Conservation (phyloP, 2,113 vertebrate species). For the Oenanthe oenanthe region DNA sequence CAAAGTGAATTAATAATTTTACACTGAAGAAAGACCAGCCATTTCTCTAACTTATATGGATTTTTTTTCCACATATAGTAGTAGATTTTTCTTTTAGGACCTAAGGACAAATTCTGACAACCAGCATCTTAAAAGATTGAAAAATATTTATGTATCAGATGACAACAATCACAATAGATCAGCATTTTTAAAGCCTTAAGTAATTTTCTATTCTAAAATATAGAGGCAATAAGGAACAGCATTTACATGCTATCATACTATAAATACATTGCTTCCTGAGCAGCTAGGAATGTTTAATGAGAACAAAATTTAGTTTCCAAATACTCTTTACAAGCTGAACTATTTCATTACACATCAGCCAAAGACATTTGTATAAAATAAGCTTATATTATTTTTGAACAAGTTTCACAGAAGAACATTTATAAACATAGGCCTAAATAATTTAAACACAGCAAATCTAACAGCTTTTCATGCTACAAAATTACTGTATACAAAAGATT, state of each 20-base stretch:
- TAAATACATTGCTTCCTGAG: constrained; percentile 37
- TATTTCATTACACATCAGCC: constrained; percentile 8
- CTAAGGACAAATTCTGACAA: constrained; percentile 18
- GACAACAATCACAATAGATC: constrained; percentile 6
- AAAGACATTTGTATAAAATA: constrained; percentile 73
- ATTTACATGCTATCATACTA: background rate
- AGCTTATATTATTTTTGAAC: constrained; percentile 76
- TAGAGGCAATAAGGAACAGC: constrained; percentile 3
- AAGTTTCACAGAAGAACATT: constrained; percentile 74
- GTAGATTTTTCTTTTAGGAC: background rate
- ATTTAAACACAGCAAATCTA: constrained; percentile 74
- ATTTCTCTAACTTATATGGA: background rate
- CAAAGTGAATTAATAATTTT: background rate
- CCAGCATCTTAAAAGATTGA: background rate
- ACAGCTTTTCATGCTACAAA: constrained; percentile 78
- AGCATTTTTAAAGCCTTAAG: background rate
- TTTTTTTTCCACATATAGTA: background rate
- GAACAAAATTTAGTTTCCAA: background rate
- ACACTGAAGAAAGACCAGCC: background rate
- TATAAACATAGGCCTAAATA: constrained; percentile 75
- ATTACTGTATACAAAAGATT: constrained; percentile 72
- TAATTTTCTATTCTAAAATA: constrained; percentile 14
- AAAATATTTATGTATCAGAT: constrained; percentile 58
- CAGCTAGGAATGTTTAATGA: background rate
- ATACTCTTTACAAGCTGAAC: background rate